Evolutionary conservation across 2,888 invertebrate genomes (phyloP), one percentile per base, ranked within the genome.

Genomic region (Stenodera caucasica): DNA sequence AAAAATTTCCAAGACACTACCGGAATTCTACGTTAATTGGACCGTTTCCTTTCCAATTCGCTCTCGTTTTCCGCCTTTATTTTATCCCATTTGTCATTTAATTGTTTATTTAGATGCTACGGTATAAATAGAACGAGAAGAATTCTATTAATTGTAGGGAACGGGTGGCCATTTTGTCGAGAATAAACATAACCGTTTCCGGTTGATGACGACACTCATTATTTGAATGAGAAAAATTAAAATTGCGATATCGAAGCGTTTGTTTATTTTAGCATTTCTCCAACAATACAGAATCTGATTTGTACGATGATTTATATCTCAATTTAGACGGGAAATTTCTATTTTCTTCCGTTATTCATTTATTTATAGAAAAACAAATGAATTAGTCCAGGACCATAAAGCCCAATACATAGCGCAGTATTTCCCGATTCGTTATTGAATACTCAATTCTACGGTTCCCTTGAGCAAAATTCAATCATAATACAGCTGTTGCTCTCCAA

Each of bases 1-100:
- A 2, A 40, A 18, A 2, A 11, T 11, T 40, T 21, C 40, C 18
- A 21, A 51, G 35, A 33, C 30, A 26, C 30, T 56, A 51, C 56
- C 35, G 49, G 56, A 12, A 52, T 14, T 23, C 35, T 29, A 14
- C 49, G 33, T 49, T 60, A 60, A 60, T 60, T 60, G 60, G 57
- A 57, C 49, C 21, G 51, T 32, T 55, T 57, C 30, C 18, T 4
- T 21, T 18, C 18, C 40, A 15, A 18, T 21, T 8, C 4, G 8
- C 21, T 11, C 40, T 8, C 11, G 18, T 15, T 7, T 14, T 40
- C 3, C 11, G 2, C 11, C 11, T 3, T 40, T 37, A 2, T 37
- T n/a, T n/a, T 8, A 37, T 37, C 8, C 8, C 15, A 37, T 37
- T 21, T 40, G 21, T 40, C 40, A 11, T 40, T 5, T 9, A 9